Evolutionary conservation across 2,797 vertebrate genomes (phyloP).

Genomic region (Peromyscus nudipes): DNA sequence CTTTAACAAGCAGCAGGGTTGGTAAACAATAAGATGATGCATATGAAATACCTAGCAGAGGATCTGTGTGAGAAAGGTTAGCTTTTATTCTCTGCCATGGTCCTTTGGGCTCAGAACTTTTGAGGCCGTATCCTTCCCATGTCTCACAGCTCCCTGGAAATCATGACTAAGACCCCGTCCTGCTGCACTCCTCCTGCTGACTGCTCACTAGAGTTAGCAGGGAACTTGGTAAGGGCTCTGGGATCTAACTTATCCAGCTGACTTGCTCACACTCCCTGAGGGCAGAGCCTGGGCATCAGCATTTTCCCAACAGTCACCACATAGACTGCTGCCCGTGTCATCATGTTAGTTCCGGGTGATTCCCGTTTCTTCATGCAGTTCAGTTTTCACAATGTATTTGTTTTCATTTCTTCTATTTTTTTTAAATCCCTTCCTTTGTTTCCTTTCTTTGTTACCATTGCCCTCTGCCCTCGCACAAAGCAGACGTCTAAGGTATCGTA

Average conservation of each 20-base stretch:
- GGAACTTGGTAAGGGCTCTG: background rate
- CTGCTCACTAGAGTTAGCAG: background rate
- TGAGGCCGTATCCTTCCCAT: background rate
- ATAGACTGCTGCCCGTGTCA: background rate
- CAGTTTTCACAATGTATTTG: background rate
- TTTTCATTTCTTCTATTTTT: background rate
- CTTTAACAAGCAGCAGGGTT: background rate
- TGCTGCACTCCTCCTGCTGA: background rate
- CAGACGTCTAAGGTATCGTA: background rate
- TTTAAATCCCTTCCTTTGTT: background rate
- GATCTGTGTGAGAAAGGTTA: background rate
- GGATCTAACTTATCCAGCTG: background rate
- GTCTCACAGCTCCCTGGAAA: background rate
- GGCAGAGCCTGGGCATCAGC: background rate
- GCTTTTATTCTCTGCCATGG: background rate
- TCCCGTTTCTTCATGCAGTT: background rate
- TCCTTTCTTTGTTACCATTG: background rate
- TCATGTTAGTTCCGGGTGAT: background rate
- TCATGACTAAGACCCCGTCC: background rate
- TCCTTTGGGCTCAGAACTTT: background rate
- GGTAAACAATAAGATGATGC: background rate
- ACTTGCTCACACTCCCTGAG: background rate
- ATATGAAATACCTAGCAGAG: background rate
- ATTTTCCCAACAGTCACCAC: background rate
- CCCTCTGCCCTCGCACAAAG: background rate